phyloP scores from a whole-genome alignment of 2,113 vertebrate species.

The Bujurquina vittata region DNA sequence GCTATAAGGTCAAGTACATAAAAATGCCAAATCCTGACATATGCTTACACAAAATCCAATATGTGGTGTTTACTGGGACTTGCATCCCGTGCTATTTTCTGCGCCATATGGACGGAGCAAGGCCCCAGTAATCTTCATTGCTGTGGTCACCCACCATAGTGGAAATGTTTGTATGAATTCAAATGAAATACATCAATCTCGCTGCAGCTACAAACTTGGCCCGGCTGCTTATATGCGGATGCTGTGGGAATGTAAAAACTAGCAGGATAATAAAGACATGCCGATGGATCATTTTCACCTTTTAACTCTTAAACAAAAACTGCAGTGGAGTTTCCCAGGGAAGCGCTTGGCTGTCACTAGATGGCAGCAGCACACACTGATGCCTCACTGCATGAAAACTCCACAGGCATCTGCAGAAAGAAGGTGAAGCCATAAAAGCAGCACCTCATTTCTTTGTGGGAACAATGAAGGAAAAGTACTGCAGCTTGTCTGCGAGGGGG shows the following conservation, averaged over 20 bases:
- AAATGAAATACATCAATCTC: constrained; percentile 35
- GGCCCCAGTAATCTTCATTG: constrained; percentile 35
- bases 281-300: constrained; percentile 11
- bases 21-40: constrained; percentile 48
- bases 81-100: constrained; percentile 7
- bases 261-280: not conserved
- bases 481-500: not conserved
- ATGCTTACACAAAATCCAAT: constrained; percentile 34
- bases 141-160: constrained; percentile 44
- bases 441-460: constrained; percentile 33
- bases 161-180: constrained; percentile 49
- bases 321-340: constrained; percentile 28
- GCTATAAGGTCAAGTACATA: constrained; percentile 35
- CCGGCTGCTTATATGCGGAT: not conserved
- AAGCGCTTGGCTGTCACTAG: constrained; percentile 60
- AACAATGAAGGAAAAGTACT: not conserved
- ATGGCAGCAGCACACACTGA: constrained; percentile 73
- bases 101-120: constrained; percentile 18
- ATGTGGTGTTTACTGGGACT: constrained; percentile 38
- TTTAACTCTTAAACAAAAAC: not conserved
- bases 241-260: not conserved
- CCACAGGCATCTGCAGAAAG: constrained; percentile 11
- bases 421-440: constrained; percentile 50
- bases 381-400: constrained; percentile 19
- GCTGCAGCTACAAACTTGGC: constrained; percentile 6